Percentiles rank a stretch among this genome's conserved stretches.
Evolutionary conservation across 1,140 invertebrate genomes (phyloP).

Genomic region (Listronotus bonariensis): DNA sequence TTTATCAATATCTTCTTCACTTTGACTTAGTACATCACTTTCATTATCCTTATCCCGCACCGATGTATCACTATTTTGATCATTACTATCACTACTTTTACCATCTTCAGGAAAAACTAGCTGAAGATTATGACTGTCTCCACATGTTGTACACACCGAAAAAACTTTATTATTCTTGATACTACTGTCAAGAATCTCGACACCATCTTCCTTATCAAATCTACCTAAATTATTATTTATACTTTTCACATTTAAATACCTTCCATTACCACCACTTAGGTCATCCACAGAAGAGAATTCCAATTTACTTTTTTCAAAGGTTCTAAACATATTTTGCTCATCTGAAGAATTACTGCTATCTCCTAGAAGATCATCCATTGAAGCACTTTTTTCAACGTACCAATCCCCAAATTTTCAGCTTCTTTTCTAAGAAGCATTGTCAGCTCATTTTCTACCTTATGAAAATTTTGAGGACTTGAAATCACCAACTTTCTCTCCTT

Average conservation of each 20-base stretch:
- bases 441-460: conserved; percentile 14
- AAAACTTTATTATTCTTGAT: no score
- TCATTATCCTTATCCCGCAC: background rate
- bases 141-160: no score
- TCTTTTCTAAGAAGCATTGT: background rate
- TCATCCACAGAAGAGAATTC: background rate
- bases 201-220: no score
- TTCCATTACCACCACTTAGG: no score
- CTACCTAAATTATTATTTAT: no score
- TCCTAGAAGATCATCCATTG: conserved; percentile 18
- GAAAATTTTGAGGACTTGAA: conserved; percentile 25
- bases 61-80: background rate
- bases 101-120: background rate
- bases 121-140: background rate
- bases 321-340: background rate
- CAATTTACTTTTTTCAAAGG: conserved; percentile 8
- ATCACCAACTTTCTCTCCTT: conserved; percentile 20
- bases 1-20: conserved; percentile 5
- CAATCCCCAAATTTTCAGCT: background rate
- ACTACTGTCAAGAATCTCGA: no score
- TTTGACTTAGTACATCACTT: background rate
- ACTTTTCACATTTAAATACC: no score
- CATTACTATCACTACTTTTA: background rate
- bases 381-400: conserved; percentile 21
- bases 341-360: background rate